Evolutionary conservation across 2,888 invertebrate species (phyloP), one percentile per base, ranked within the genome.

Genomic region (Norana najaformis): DNA sequence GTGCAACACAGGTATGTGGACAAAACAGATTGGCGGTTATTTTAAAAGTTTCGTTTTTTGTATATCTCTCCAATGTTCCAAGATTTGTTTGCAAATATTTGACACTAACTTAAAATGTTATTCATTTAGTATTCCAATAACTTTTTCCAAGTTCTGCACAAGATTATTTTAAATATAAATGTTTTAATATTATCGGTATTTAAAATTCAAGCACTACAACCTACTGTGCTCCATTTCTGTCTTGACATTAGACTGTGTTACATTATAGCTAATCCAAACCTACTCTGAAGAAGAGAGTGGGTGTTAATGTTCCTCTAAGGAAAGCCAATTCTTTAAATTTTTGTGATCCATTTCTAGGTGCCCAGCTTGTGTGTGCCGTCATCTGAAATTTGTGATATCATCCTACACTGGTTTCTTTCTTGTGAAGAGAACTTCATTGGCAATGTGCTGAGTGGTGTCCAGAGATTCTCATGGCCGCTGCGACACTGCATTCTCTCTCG

Each of bases 381-480:
- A 69, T 69, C 69, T n/a, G n/a, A 5, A 69, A 30, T 69, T 69
- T 69, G 69, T 69, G 69, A 69, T 69, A 69, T 69, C 69, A n/a
- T 69, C 69, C 69, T 69, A n/a, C 69, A 69, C 69, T n/a, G 69
- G 69, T 69, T 69, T 69, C 69, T 69, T 69, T 69, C 69, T 37
- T 85, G 85, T 85, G 85, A 85, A 85, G 85, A 85, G 85, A 85
- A 85, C 20, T 85, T 85, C 85, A 23, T 85, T 23, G 23, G 85
- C 36, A 85, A 85, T 35, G 23, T 85, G 20, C 36, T 85, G 85
- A 85, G 37, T 37, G 85, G 85, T 8, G 85, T 37, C 14, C 85
- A 85, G 85, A 85, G 37, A 35, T 85, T 85, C 16, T 85, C 85
- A 20, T 36, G 85, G 37, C 85, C 85, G 36, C 18, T 85, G 8